These are phyloP conservation scores for Nannospalax galili DNA, from an alignment of 2,113 vertebrate genomes.

Conservation along the genomic window DNA sequence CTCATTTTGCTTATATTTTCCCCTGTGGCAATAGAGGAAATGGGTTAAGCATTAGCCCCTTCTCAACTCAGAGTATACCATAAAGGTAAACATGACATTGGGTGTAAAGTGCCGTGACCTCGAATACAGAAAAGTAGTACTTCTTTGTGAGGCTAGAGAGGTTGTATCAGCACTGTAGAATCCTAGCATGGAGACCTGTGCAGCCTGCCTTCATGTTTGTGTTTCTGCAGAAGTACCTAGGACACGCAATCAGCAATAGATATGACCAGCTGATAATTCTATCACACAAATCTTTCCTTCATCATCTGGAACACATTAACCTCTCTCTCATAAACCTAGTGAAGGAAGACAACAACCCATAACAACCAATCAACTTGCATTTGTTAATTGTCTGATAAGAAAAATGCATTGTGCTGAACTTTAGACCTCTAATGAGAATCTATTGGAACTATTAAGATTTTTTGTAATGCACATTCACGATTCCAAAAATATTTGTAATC, in stretches of 20 bases:
- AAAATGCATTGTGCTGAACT: not conserved
- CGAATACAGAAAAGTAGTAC: conserved; percentile 28
- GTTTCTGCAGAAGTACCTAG: not conserved
- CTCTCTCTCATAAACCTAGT: conserved; percentile 18
- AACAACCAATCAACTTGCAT: not conserved
- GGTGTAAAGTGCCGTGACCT: conserved; percentile 64
- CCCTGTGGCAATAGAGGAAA: conserved; percentile 68
- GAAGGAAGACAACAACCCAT: not conserved
- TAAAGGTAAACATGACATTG: conserved; percentile 59
- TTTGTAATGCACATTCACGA: not conserved
- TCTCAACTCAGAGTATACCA: conserved; percentile 46
- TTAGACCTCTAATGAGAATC: conserved; percentile 20
- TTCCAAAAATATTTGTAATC: conserved; percentile 29
- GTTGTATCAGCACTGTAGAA: not conserved
- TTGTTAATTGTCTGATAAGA: conserved; percentile 26
- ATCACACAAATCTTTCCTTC: not conserved
- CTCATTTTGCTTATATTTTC: conserved; percentile 72
- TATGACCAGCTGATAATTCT: not conserved
- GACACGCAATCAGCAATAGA: not conserved
- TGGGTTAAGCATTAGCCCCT: conserved; percentile 62
- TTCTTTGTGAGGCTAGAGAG: not conserved
- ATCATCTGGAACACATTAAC: conserved; percentile 20
- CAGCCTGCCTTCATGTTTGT: not conserved
- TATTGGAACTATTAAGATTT: not conserved
- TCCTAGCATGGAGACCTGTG: too few species aligned